Base-by-base conservation (phyloP, 2,888 invertebrate genomes). In the Phaonia tiefii region DNA sequence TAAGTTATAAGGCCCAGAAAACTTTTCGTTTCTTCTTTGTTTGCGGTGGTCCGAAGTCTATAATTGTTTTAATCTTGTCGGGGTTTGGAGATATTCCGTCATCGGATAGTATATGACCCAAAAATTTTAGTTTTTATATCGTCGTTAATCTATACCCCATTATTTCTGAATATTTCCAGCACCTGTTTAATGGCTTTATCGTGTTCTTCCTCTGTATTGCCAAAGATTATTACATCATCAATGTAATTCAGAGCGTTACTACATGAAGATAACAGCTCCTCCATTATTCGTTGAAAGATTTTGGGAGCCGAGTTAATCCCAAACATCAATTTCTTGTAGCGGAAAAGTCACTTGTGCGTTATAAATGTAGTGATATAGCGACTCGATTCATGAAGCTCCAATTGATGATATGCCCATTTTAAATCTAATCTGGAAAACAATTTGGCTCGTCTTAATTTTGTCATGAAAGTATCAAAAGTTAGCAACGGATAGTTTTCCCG, bases 321-420 rank as follows among this genome's bases (percentile, higher is more conserved):
- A 77, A 89, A 90, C 85, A 89, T 85, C 3, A 89, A 69, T 13
- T 88, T 75, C 76, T 89, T 89, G 63, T 87, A 89, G 26, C 88
- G 70, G 69, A 85, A 87, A 58, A 84, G 56, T 0, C 84, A 81
- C 22, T 76, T 84, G 4, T 65, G 51, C n/a, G 84, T 83, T 1
- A 82, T 80, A 65, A 82, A 83, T 8, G 83, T 81, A 0, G 83
- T 85, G 56, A 75, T 83, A 31, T 84, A 83, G 11, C 79, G 75
- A 46, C 67, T 84, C 81, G 31, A 85, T 56, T 80, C 88, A 46
- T 84, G 66, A 22, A 83, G 69, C 49, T 79, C 85, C 58, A 87
- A 39, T 71, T 88, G 87, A 66, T 86, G 86, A 66, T 85, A 87
- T 8, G 86, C 86, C 42, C 79, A 83, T 42, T 79, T 80, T 8